Base-by-base conservation (phyloP, 1,140 invertebrate genomes). In the Tribolium castaneum region DNA sequence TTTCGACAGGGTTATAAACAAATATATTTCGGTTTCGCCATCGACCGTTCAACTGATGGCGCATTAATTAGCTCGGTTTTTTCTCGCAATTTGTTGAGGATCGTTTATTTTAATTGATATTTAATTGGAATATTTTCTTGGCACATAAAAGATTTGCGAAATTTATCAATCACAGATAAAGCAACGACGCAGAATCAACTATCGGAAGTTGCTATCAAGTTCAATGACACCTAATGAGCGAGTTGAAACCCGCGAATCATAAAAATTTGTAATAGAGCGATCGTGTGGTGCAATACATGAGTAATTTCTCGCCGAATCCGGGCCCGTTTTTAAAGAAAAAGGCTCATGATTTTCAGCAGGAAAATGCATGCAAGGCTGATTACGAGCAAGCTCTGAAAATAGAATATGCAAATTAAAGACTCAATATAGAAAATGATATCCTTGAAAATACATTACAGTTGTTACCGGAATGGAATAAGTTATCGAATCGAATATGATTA, bases 141-240 rank as follows among this genome's bases (percentile, higher is more conserved):
- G 56, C 22, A 62, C 30, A 25, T 30, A 25, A 62, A 30, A 30
- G 9, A 19, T 59, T 66, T 66, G n/a, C 25, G n/a, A 66, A 66
- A 35, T 6, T 35, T 66, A 35, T 66, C 30, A 66, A 13, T 35
- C 59, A 30, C 7, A 16, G 19, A 62, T 35, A 35, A 66, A 66
- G 14, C 59, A 13, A 66, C 25, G 59, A 7, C 59, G 6, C 30
- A 22, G 59, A 66, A 66, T 35, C 6, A 19, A 30, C 50, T 49
- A 73, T 73, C 71, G 52, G 34, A 73, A 73, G 71, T 54, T 72
- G 52, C 25, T 73, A 73, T 73, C 71, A 73, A 73, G 71, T 73
- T 73, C 71, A 73, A 73, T 73, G 71, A 73, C 71, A 73, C 22
- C 49, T 9, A 16, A n/a, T 71, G 22, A 52, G 52, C 70, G 12